Percentiles rank a stretch among this genome's conserved stretches.
These are phyloP conservation scores for Delichon dasypus DNA, from an alignment of 2,797 vertebrate species.

Conservation along the genomic window DNA sequence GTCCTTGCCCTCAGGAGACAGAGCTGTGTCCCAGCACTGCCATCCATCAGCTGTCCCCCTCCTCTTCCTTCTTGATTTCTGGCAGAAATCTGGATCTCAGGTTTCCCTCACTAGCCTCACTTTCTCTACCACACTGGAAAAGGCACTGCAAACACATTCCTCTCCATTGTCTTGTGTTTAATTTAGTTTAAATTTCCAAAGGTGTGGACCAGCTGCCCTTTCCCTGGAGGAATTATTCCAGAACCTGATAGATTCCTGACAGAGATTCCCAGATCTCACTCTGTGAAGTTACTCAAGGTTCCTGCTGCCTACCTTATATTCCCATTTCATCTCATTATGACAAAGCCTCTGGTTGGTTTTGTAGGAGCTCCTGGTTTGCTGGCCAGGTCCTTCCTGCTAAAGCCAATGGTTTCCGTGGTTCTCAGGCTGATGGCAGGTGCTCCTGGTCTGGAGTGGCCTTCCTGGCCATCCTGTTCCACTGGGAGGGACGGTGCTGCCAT, in stretches of 20 bases:
- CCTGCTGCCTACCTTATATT: background rate
- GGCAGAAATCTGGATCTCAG: background rate
- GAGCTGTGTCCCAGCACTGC: background rate
- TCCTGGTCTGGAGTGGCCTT: background rate
- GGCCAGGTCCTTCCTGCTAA: background rate
- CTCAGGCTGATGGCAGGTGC: background rate
- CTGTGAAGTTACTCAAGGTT: background rate
- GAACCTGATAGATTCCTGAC: background rate
- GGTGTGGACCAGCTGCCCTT: background rate
- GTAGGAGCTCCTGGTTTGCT: background rate
- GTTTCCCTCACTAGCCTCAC: background rate
- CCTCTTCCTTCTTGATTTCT: background rate
- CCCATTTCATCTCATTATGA: background rate
- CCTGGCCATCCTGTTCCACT: background rate
- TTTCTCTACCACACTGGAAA: background rate
- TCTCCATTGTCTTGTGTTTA: background rate
- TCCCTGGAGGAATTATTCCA: background rate
- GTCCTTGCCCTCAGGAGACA: background rate
- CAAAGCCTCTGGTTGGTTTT: background rate
- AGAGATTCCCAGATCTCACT: background rate
- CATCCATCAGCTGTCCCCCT: background rate
- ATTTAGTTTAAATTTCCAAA: background rate
- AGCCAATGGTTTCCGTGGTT: background rate
- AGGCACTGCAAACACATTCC: background rate
- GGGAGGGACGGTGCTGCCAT: fast-evolving